Evolutionary conservation across 2,888 invertebrate species (phyloP), one percentile per base, ranked within the genome.

Genomic region (Xestia ashworthii): DNA sequence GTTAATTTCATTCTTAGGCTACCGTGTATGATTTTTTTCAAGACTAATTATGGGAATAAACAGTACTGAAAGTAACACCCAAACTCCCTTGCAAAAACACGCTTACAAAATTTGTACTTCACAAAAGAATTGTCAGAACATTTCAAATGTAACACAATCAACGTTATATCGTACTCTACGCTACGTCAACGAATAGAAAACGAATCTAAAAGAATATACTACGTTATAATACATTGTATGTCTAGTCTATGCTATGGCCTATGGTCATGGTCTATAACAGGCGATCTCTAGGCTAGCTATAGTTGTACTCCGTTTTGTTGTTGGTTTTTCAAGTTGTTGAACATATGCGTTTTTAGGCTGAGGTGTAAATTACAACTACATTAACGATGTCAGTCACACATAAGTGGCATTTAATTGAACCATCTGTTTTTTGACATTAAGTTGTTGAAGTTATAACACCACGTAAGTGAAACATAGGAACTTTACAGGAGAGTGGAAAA

Each of bases 71-170:
- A 72, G 38, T 11, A 71, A 66, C 48, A 46, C 11, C 55, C 22
- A 55, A 71, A 55, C 72, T n/a, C 74, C 70, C 44, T 53, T 77
- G 53, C 74, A 77, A 78, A 74, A 76, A 76, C 83, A 78, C 81
- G 71, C 66, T 83, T 81, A 80, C 82, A 88, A 86, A 86, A 87
- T 84, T 84, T 87, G 87, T 88, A 85, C 81, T 78, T 71, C 53
- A 77, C 60, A 82, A 87, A 81, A 67, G 16, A 87, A 82, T 64
- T 55, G 48, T 83, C 50, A 66, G 78, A 67, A 69, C 67, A 73
- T 75, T 80, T 71, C 22, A n/a, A 81, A 71, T 62, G n/a, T 73
- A 81, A 83, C 83, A 74, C 65, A 84, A 83, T 76, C 64, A 71
- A 80, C 74, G 62, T 62, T 62, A 74, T 76, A 64, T 72, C 69